phyloP scores from a whole-genome alignment of 2,888 invertebrate genomes.

The Tholera decimalis region DNA sequence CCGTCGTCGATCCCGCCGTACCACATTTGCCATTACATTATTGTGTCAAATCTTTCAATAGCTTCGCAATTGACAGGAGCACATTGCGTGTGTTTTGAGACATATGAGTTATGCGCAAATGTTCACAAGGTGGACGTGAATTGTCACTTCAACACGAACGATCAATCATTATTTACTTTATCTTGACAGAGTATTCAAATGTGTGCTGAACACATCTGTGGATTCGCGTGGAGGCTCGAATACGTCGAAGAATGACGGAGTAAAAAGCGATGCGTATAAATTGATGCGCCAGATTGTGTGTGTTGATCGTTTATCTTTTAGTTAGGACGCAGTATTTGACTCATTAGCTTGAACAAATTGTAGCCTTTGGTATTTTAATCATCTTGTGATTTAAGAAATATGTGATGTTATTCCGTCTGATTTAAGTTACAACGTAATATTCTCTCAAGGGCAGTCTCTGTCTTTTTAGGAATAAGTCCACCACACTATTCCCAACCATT shows the following conservation, averaged over 20 bases:
- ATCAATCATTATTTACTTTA: conserved; percentile 72
- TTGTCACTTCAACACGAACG: conserved; percentile 66
- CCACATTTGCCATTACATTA: conserved; percentile 44
- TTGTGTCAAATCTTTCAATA: conserved; percentile 63
- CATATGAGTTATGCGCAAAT: conserved; percentile 68
- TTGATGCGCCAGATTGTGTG: conserved; percentile 11
- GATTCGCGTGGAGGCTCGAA: conserved; percentile 50
- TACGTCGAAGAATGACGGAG: conserved; percentile 45
- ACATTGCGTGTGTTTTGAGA: conserved; percentile 77
- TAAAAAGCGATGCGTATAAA: conserved; percentile 27
- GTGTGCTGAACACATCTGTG: conserved; percentile 58
- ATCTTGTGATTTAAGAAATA: too few relatives aligned
- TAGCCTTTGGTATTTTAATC: not conserved
- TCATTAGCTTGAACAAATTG: not conserved
- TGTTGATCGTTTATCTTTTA: conserved; percentile 29
- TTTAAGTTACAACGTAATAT: too few relatives aligned
- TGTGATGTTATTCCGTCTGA: too few relatives aligned
- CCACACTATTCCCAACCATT: too few relatives aligned
- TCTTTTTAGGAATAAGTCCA: too few relatives aligned
- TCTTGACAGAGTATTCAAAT: conserved; percentile 63
- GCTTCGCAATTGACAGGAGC: conserved; percentile 78
- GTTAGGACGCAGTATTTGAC: conserved; percentile 5
- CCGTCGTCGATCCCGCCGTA: conserved; percentile 2
- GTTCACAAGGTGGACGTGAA: conserved; percentile 67
- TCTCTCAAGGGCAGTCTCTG: too few relatives aligned